These are phyloP conservation scores for Patella caerulea DNA, from an alignment of 2,888 invertebrate genomes.

Conservation along the genomic window DNA sequence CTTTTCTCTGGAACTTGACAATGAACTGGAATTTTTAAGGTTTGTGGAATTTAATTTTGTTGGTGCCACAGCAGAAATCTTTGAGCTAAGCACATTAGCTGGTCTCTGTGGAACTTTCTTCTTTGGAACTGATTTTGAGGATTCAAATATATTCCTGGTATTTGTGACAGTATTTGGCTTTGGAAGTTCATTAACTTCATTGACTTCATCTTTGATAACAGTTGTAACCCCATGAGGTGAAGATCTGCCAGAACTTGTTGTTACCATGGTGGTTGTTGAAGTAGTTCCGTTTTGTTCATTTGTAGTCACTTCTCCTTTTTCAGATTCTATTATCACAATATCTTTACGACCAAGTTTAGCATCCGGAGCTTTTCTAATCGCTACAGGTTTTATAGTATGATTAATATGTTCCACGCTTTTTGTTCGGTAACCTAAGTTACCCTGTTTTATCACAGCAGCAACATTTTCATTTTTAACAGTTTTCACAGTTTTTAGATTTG, in stretches of 20 bases:
- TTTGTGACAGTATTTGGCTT: slow-evolving; percentile 91
- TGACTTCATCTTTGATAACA: slow-evolving; percentile 13
- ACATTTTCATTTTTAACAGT: not conserved
- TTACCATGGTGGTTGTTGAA: not conserved
- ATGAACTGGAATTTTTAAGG: slow-evolving; percentile 17
- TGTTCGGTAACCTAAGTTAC: not conserved
- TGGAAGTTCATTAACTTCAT: slow-evolving; percentile 78
- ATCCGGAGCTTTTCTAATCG: slow-evolving; percentile 26
- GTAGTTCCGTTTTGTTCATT: not conserved
- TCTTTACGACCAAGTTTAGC: slow-evolving; percentile 26
- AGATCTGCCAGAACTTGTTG: slow-evolving; percentile 3
- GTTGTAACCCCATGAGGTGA: not conserved
- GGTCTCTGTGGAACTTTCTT: not conserved
- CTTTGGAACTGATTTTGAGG: slow-evolving; percentile 17
- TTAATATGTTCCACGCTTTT: slow-evolving; percentile 27
- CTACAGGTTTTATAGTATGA: slow-evolving; percentile 1
- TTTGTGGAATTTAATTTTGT: not conserved
- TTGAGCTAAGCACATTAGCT: not conserved
- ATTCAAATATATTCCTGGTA: slow-evolving; percentile 86
- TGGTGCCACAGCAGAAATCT: not conserved
- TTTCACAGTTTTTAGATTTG: not conserved
- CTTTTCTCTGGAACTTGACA: slow-evolving; percentile 20
- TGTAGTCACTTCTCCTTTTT: slow-evolving; percentile 1
- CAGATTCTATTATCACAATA: slow-evolving; percentile 36
- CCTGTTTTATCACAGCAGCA: not conserved